Conservation (phyloP, 2,888 invertebrate species). For the Drosophila anomelani region DNA sequence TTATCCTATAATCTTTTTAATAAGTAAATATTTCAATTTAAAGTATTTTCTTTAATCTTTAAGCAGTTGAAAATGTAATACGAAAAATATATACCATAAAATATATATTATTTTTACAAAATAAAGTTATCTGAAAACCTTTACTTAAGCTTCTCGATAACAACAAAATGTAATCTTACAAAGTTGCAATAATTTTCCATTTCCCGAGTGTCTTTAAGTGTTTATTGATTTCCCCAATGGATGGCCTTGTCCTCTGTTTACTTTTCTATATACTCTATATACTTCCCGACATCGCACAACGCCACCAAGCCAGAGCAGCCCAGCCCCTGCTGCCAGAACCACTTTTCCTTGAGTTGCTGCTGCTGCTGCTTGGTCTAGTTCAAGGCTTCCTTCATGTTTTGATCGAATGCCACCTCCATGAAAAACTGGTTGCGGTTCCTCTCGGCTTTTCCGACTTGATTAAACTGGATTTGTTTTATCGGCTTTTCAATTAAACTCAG, state of each 20-base stretch:
- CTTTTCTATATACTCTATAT: slow-evolving; percentile 1
- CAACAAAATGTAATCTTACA: background rate
- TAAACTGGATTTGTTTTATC: slow-evolving; percentile 51
- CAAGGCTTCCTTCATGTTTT: slow-evolving; percentile 45
- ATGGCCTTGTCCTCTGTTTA: slow-evolving; percentile 36
- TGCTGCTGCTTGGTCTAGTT: slow-evolving; percentile 55
- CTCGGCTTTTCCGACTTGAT: slow-evolving; percentile 39
- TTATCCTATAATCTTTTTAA: background rate
- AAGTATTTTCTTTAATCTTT: background rate
- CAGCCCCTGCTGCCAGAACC: background rate
- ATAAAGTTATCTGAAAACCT: too few species aligned
- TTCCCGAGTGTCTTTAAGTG: slow-evolving; percentile 1
- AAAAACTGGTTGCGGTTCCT: slow-evolving; percentile 56
- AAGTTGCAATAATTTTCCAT: background rate
- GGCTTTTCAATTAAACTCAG: slow-evolving; percentile 54
- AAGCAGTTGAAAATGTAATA: background rate
- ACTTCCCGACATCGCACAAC: slow-evolving; percentile 7
- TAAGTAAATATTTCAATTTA: background rate
- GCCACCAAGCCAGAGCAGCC: slow-evolving; percentile 2
- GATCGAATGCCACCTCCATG: slow-evolving; percentile 27
- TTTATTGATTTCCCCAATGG: slow-evolving; percentile 35
- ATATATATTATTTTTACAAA: too few species aligned
- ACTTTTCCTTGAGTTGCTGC: slow-evolving; percentile 18
- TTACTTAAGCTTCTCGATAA: background rate
- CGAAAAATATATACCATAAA: too few species aligned